These are phyloP conservation scores for Phacellophora camtschatica DNA, from an alignment of 30 jellyfish, hydroid and myxozoan species.

Conservation along the genomic window DNA sequence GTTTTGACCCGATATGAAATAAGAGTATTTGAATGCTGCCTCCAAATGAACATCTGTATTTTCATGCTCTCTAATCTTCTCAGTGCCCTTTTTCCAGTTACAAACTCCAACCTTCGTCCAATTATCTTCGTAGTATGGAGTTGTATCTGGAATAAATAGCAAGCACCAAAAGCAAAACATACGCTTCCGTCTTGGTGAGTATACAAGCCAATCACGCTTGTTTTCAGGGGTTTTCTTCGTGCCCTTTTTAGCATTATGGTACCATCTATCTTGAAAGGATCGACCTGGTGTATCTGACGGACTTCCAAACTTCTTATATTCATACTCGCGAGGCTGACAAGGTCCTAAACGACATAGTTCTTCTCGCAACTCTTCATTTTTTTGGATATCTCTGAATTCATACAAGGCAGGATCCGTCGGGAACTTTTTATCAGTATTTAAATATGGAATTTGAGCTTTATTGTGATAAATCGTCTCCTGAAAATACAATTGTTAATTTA, in stretches of 20 bases:
- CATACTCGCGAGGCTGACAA: too few relatives aligned
- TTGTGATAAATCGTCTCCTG: too few relatives aligned
- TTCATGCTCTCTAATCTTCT: neutral
- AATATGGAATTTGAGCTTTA: too few relatives aligned
- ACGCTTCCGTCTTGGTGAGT: neutral
- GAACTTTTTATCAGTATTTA: too few relatives aligned
- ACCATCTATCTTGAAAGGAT: constrained; percentile 1
- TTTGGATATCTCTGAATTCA: too few relatives aligned
- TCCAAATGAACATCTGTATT: neutral
- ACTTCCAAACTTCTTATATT: too few relatives aligned
- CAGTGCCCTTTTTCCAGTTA: neutral
- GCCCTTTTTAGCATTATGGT: neutral
- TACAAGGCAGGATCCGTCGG: too few relatives aligned
- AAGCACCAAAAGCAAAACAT: constrained; percentile 21
- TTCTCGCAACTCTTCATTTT: too few relatives aligned
- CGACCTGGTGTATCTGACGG: too few relatives aligned
- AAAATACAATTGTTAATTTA: too few relatives aligned
- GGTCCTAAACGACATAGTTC: too few relatives aligned
- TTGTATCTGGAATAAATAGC: neutral
- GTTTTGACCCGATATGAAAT: neutral
- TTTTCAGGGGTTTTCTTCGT: neutral
- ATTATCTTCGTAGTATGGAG: neutral
- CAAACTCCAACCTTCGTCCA: constrained; percentile 2
- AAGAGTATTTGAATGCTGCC: neutral
- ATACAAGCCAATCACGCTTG: constrained; percentile 1